Percentiles rank a stretch among this genome's conserved stretches.
phyloP scores from a whole-genome alignment of 2,113 vertebrate species.

The Brachyhypopomus gauderio region DNA sequence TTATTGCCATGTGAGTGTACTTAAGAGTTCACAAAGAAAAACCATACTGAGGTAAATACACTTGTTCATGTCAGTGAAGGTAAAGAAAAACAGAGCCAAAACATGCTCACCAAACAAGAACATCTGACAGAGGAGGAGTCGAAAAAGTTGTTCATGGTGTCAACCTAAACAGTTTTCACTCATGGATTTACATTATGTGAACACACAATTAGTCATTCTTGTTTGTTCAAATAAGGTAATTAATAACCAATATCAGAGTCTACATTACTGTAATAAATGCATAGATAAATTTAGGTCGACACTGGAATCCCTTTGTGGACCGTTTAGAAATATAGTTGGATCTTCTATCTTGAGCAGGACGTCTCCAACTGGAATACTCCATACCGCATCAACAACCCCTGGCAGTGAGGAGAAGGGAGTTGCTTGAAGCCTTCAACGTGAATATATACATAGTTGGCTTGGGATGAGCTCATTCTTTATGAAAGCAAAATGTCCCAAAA shows the following conservation, averaged over 20 bases:
- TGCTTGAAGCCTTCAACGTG: background rate
- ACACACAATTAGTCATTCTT: background rate
- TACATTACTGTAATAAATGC: conserved; percentile 42
- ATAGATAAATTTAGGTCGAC: conserved; percentile 41
- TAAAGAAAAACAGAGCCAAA: background rate
- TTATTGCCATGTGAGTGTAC: conserved; percentile 90
- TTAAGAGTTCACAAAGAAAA: conserved; percentile 68
- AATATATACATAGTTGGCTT: conserved; percentile 38
- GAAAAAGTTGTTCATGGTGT: background rate
- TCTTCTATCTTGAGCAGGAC: conserved; percentile 6
- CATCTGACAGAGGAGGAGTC: background rate
- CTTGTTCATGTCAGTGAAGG: background rate
- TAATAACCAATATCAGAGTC: background rate
- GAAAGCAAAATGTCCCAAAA: conserved; percentile 18
- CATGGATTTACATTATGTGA: background rate
- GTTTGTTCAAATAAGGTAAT: conserved; percentile 11
- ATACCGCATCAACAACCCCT: background rate
- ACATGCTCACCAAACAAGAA: background rate
- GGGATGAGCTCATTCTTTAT: background rate
- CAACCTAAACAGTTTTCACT: background rate
- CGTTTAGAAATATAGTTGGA: background rate
- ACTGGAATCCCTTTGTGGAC: conserved; percentile 20
- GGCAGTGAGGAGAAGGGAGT: conserved; percentile 29
- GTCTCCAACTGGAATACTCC: background rate
- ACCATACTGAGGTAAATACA: conserved; percentile 28